These are phyloP conservation scores for Noctua fimbriata DNA, from an alignment of 2,888 invertebrate genomes.

Conservation along the genomic window DNA sequence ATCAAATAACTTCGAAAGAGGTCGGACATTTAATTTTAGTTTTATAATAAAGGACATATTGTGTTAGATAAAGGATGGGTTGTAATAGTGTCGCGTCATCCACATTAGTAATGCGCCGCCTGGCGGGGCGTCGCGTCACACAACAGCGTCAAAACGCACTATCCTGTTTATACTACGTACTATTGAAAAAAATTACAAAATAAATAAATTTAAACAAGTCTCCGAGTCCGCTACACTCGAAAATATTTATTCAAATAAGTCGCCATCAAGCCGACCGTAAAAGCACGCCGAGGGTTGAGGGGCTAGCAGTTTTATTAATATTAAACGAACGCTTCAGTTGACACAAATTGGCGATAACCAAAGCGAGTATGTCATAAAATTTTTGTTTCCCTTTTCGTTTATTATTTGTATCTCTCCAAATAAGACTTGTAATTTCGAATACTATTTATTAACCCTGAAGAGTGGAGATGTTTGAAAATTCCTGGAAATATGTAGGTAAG, in stretches of 20 bases:
- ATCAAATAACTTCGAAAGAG: constrained; percentile 85
- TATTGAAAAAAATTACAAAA: constrained; percentile 79
- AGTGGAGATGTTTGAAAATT: constrained; percentile 7
- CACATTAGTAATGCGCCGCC: constrained; percentile 85
- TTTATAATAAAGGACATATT: constrained; percentile 89
- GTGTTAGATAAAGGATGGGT: constrained; percentile 88
- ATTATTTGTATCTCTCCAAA: constrained; percentile 77
- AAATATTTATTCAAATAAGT: constrained; percentile 90
- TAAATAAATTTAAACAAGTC: constrained; percentile 83
- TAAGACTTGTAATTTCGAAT: constrained; percentile 67
- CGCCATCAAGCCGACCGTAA: constrained; percentile 89
- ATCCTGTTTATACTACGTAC: constrained; percentile 68
- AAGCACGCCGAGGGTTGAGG: constrained; percentile 87
- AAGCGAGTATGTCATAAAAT: constrained; percentile 83
- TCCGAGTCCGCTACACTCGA: constrained; percentile 79
- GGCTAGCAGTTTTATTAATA: constrained; percentile 89
- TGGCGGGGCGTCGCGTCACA: constrained; percentile 83
- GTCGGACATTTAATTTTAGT: constrained; percentile 86
- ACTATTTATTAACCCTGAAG: constrained; percentile 24
- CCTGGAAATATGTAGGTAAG: background rate
- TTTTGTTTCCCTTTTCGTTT: constrained; percentile 80
- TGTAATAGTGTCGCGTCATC: constrained; percentile 89
- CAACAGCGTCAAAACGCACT: constrained; percentile 67
- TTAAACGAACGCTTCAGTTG: constrained; percentile 89
- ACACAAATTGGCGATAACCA: constrained; percentile 89